Conservation (phyloP, 2,797 vertebrate species). For the Vespertilio murinus region DNA sequence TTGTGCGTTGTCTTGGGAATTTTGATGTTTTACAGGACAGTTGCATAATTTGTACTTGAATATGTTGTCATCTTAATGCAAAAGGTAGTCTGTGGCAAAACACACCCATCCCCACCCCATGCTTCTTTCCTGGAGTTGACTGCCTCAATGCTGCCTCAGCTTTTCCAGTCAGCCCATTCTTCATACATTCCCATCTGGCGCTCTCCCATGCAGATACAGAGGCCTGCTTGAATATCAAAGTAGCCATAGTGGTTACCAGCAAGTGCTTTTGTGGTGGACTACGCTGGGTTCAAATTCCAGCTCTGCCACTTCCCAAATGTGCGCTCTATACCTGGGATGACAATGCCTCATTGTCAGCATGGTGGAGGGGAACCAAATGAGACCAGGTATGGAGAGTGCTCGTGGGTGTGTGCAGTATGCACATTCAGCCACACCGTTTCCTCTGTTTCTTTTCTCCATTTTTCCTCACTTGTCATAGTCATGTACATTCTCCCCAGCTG, state of each 20-base stretch:
- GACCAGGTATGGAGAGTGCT: neutral
- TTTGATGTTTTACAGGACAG: neutral
- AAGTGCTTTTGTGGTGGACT: neutral
- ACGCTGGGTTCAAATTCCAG: conserved; percentile 15
- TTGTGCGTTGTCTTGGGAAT: neutral
- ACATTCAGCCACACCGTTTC: neutral
- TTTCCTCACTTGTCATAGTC: conserved; percentile 22
- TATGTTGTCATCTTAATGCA: neutral
- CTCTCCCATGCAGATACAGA: neutral
- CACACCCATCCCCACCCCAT: neutral
- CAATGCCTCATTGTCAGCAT: neutral
- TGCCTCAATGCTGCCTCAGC: neutral
- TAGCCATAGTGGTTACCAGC: neutral
- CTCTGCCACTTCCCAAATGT: neutral
- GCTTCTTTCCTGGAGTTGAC: neutral
- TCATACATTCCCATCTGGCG: neutral
- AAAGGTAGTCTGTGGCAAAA: neutral
- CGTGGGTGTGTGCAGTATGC: neutral
- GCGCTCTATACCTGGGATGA: neutral
- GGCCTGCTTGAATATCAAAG: neutral
- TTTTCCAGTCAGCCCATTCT: neutral
- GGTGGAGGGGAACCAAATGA: neutral
- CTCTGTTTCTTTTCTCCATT: conserved; percentile 1
- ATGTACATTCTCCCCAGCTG: neutral
- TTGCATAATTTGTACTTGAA: neutral